Conservation (phyloP, 2,797 vertebrate species). For the Pseudomugil tenellus region DNA sequence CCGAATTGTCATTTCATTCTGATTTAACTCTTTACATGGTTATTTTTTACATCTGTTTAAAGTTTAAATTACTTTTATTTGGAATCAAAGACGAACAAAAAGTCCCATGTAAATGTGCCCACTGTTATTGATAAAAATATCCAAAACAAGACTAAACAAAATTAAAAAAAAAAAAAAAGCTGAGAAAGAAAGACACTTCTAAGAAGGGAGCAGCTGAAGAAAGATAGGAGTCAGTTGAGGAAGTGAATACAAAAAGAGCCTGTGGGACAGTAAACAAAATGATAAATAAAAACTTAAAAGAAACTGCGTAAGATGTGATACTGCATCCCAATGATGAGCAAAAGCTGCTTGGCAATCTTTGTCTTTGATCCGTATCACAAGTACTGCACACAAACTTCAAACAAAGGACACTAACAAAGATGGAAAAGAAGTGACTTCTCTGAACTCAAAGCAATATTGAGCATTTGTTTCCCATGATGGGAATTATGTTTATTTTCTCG, state of each 20-base stretch:
- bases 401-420: slow-evolving; percentile 12
- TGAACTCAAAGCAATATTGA: slow-evolving; percentile 9
- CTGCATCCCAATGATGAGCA: slow-evolving; percentile 12
- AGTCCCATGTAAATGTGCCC: too few species aligned
- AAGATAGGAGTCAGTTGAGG: slow-evolving; percentile 1
- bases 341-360: slow-evolving; percentile 7
- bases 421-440: neutral
- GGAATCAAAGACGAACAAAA: too few species aligned
- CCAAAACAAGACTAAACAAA: neutral
- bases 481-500: slow-evolving; percentile 12
- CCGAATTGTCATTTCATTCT: too few species aligned
- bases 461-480: slow-evolving; percentile 3
- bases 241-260: neutral
- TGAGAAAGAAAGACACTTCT: neutral
- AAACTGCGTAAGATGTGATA: slow-evolving; percentile 4
- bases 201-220: neutral
- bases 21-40: too few species aligned
- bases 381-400: slow-evolving; percentile 28
- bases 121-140: neutral
- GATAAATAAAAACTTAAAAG: neutral
- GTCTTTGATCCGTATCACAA: slow-evolving; percentile 50
- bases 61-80: too few species aligned
- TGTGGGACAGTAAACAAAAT: neutral
- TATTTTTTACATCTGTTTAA: too few species aligned
- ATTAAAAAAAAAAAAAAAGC: neutral